A percentile compares a stretch with the other conserved stretches of the same genome.
These are phyloP conservation scores for Neostethus bicornis DNA, from an alignment of 2,797 vertebrate species.

Conservation along the genomic window DNA sequence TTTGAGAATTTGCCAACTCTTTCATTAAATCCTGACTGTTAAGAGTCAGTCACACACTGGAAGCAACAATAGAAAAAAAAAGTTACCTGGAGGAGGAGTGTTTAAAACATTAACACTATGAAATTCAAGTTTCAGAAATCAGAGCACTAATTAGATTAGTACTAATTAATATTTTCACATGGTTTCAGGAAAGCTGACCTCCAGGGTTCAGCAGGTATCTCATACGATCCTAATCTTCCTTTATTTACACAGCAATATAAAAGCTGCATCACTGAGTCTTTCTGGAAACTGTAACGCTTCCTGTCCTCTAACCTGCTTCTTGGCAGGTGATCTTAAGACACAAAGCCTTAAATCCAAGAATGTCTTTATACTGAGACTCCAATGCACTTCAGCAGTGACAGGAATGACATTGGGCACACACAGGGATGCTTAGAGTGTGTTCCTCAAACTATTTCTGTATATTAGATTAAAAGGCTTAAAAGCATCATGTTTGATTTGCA, in stretches of 20 bases:
- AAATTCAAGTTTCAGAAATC: not conserved
- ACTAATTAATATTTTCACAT: not conserved
- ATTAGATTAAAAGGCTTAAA: constrained; percentile 24
- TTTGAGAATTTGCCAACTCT: not conserved
- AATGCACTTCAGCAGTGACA: constrained; percentile 54
- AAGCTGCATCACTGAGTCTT: constrained; percentile 47
- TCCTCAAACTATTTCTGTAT: constrained; percentile 24
- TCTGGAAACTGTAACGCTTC: not conserved
- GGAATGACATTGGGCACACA: constrained; percentile 27
- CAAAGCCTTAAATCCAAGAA: constrained; percentile 61
- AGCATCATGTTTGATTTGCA: constrained; percentile 8
- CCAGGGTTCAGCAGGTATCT: constrained; percentile 1
- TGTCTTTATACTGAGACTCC: constrained; percentile 52
- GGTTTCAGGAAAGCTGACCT: constrained; percentile 8
- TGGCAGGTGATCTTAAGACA: constrained; percentile 43
- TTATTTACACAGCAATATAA: constrained; percentile 48
- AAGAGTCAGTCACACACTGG: constrained; percentile 22
- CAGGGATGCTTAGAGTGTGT: constrained; percentile 54
- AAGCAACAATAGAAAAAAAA: not conserved
- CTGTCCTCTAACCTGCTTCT: constrained; percentile 21
- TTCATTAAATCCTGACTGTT: constrained; percentile 22
- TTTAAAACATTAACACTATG: not conserved
- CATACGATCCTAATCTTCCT: constrained; percentile 24
- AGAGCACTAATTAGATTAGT: not conserved
- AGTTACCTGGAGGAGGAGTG: not conserved